Base-by-base conservation (phyloP, 2,797 vertebrate genomes). In the Geotrypetes seraphini region DNA sequence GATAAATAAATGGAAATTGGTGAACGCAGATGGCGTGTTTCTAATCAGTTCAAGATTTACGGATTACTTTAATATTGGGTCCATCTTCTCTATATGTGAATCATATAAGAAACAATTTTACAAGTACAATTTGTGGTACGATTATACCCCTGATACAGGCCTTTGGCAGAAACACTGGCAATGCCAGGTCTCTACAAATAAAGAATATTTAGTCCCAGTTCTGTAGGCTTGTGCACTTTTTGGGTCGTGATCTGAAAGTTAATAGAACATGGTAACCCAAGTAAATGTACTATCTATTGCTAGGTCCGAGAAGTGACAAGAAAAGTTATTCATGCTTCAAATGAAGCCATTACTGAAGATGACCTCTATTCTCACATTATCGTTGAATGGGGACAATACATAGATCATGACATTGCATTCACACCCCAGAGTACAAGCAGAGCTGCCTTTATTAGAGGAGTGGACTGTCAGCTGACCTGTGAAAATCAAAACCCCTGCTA, bases 371-470 rank as follows among this genome's bases (percentile, higher is more conserved):
- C 90, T 4, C 86, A 89, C 12, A 63, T 94, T 63, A 69, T 98
- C 47, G 86, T 79, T 47, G 88, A 81, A 4, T 99, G 92, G 92
- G 95, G 95, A 10, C 95, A 98, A 50, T 98, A 94, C 39, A 84
- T 93, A 4, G 82, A 66, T 55, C 95, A 98, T 5, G 95, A 98
- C 57, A 64, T 98, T 3, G 67, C 86, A 10, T 87, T 91, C 32
- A 97, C 92, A 3, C 91, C 91, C 2, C 91, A 96, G 59, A 91
- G 77, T 55, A 53, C 57, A 16, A 64, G 59, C 18, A 57, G 14
- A 13, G 39, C 46, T 1, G n/a, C 53, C 1, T 65, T 71, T 21
- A 27, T 47, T 19, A 61, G 33, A 2, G 61, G 60, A 4, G 24
- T 12, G 1, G 67, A 87, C 27, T 96, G 95, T 50, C 49, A 68